Evolutionary conservation across 1,140 invertebrate species (phyloP).

Genomic region (Piezodorus guildinii): DNA sequence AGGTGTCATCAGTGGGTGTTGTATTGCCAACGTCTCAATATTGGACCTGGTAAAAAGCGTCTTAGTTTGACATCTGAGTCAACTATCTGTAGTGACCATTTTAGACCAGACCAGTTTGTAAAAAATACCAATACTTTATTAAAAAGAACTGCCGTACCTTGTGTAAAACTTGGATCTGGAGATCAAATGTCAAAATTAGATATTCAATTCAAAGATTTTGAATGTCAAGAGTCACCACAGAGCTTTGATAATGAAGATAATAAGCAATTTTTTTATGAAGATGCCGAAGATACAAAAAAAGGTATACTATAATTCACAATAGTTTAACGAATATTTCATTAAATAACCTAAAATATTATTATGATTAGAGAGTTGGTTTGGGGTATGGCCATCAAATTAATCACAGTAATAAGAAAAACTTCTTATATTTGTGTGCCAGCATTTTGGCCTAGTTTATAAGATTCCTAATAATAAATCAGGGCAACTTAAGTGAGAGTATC

Average conservation of each 20-base stretch:
- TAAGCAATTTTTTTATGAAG: slow-evolving; percentile 8
- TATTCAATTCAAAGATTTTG: neutral
- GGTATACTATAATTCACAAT: neutral
- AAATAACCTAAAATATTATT: no score
- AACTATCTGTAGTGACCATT: slow-evolving; percentile 28
- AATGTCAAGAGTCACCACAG: neutral
- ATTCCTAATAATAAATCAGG: no score
- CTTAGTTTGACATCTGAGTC: slow-evolving; percentile 20
- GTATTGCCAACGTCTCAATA: slow-evolving; percentile 25
- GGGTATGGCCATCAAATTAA: no score
- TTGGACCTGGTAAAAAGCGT: slow-evolving; percentile 20
- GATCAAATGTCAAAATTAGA: slow-evolving; percentile 16
- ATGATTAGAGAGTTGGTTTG: no score
- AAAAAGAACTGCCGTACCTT: slow-evolving; percentile 28
- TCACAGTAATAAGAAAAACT: no score
- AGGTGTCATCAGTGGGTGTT: slow-evolving; percentile 29
- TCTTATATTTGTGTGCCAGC: no score
- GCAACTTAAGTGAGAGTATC: no score
- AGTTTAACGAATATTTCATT: no score
- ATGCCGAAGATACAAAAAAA: slow-evolving; percentile 3
- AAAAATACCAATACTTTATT: slow-evolving; percentile 28
- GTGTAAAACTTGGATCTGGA: slow-evolving; percentile 18
- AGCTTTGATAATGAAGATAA: slow-evolving; percentile 1
- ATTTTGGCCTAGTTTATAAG: no score
- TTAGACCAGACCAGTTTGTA: slow-evolving; percentile 28